Evolutionary conservation across 2,113 vertebrate genomes (phyloP), one percentile per base, ranked within the genome.

Genomic region (Pandion haliaetus): DNA sequence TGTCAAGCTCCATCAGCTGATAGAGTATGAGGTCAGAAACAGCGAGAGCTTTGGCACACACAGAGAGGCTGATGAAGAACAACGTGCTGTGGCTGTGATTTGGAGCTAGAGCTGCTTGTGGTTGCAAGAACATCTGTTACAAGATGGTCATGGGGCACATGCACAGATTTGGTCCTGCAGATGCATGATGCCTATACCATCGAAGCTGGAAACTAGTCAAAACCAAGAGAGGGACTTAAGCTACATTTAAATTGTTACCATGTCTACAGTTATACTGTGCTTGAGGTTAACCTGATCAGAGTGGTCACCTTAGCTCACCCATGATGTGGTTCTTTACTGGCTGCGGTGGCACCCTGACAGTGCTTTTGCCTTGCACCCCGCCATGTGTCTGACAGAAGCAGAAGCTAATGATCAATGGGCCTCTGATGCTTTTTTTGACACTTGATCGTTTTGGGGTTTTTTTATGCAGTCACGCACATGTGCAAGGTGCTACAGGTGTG

Each of bases 1-100:
- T 97, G 96, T 96, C 84, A 96, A 87, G 78, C 59, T 82, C 72
- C 86, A 76, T 91, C 92, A 95, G 70, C 92, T 96, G 94, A 95
- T 92, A 94, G 84, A 91, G 82, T 90, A 91, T 90, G 93, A 88
- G 65, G 49, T 97, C 95, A 96, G 93, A 90, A 96, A 80, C 91
- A 94, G 93, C 15, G 8, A 94, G 95, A 91, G 93, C 81, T 89
- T 87, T 95, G 94, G 63, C 87, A 62, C 87, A 90, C 2, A 3
- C 81, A 63, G 74, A 80, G 89, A 80, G 50, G 26, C 31, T 91
- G 93, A 82, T 80, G 84, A 90, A 82, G 94, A 96, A 44, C 84
- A 89, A 80, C 7, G 23, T 11, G 1, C 86, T 93, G 89, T 88
- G 92, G 85, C 95, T 90, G 70, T 58, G 80, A 70, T 88, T 72